Conservation (phyloP, 2,113 vertebrate species). For the Phasianus colchicus region DNA sequence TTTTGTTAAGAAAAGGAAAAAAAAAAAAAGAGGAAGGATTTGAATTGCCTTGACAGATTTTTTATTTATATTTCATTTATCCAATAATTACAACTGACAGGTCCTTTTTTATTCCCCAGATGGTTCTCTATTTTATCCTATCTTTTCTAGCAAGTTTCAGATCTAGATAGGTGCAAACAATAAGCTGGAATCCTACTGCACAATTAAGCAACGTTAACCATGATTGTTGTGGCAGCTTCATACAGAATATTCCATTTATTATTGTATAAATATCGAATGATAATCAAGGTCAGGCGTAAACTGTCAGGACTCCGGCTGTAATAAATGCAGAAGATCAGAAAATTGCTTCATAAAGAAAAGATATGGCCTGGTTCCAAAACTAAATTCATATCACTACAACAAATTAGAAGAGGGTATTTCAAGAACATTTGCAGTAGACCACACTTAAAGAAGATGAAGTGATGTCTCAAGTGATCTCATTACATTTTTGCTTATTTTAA, state of each 20-base stretch:
- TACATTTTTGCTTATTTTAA: neutral
- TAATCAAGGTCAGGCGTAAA: constrained; percentile 64
- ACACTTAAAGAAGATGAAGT: constrained; percentile 10
- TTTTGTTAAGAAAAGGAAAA: neutral
- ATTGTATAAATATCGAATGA: constrained; percentile 50
- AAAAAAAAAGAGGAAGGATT: neutral
- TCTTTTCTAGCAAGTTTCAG: constrained; percentile 19
- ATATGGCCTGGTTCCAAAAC: constrained; percentile 57
- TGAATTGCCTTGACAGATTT: neutral
- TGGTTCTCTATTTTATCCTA: neutral
- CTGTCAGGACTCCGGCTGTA: constrained; percentile 21
- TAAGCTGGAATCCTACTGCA: neutral
- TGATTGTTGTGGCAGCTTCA: constrained; percentile 25
- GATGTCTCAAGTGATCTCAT: neutral
- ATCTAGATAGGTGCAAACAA: constrained; percentile 9
- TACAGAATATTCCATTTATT: constrained; percentile 32
- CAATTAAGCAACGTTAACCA: constrained; percentile 7
- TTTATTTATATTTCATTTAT: neutral
- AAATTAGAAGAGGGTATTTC: constrained; percentile 65
- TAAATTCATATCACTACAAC: constrained; percentile 35
- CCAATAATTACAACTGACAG: constrained; percentile 13
- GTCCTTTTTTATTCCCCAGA: neutral
- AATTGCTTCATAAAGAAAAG: constrained; percentile 64
- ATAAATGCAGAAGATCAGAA: constrained; percentile 72
- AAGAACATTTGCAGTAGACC: constrained; percentile 50